A percentile compares a stretch with the other conserved stretches of the same genome.
Evolutionary conservation across 2,888 invertebrate genomes (phyloP).

Genomic region (Horisme vitalbata): DNA sequence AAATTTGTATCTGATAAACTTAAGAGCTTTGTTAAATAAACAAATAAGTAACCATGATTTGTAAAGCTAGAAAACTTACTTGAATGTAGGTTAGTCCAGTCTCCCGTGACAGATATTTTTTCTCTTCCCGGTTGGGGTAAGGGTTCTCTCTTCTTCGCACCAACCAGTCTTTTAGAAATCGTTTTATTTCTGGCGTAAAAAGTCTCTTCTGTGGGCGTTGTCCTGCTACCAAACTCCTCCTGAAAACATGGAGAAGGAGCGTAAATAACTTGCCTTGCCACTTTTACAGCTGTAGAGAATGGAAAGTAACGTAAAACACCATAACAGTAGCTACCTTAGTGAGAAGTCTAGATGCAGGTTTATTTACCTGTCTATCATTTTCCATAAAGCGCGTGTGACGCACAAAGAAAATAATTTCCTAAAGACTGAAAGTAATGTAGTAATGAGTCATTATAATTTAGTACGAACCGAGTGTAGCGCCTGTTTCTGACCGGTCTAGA

Average conservation of each 20-base stretch:
- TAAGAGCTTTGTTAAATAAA: no score
- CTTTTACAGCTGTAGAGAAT: not conserved
- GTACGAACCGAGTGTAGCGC: constrained; percentile 86
- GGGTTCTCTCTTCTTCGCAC: constrained; percentile 89
- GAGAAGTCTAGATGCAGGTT: constrained; percentile 41
- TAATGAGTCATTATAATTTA: constrained; percentile 66
- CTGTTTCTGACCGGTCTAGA: constrained; percentile 87
- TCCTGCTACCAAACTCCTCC: constrained; percentile 82
- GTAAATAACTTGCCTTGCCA: not conserved
- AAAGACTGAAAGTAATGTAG: constrained; percentile 69
- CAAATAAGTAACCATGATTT: no score
- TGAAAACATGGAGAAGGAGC: constrained; percentile 49
- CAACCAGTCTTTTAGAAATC: constrained; percentile 90
- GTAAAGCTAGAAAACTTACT: constrained; percentile 68
- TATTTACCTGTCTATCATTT: constrained; percentile 38
- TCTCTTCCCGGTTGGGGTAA: constrained; percentile 90
- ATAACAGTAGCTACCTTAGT: no score
- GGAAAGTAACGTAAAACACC: not conserved
- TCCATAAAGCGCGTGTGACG: constrained; percentile 50
- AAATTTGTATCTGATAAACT: no score
- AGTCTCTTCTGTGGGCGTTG: constrained; percentile 87
- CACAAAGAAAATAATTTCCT: constrained; percentile 70
- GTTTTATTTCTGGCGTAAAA: constrained; percentile 91
- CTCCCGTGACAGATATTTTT: constrained; percentile 87
- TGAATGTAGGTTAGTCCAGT: constrained; percentile 91